These are phyloP conservation scores for Dreissena polymorpha DNA, from an alignment of 1,140 invertebrate genomes.

Conservation along the genomic window DNA sequence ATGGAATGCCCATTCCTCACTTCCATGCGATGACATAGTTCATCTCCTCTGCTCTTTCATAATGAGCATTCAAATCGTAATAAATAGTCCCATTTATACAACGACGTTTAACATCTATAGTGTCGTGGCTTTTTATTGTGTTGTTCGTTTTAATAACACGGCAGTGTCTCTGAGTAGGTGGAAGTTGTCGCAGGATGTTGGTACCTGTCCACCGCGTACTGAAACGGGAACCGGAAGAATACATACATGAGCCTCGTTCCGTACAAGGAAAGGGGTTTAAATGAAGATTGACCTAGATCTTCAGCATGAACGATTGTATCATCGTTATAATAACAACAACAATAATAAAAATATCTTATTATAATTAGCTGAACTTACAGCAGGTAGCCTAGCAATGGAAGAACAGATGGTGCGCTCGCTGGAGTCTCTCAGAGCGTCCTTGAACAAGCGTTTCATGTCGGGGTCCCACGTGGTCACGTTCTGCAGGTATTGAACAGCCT, in stretches of 20 bases:
- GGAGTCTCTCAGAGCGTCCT: conserved; percentile 10
- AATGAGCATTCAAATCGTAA: too few relatives aligned
- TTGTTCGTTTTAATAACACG: neutral
- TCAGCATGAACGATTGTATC: too few relatives aligned
- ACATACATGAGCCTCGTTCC: neutral
- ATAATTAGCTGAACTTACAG: conserved; percentile 27
- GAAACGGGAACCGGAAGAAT: conserved; percentile 9
- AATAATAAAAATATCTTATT: too few relatives aligned
- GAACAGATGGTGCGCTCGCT: conserved; percentile 44
- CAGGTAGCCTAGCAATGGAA: conserved; percentile 29
- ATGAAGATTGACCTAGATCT: too few relatives aligned
- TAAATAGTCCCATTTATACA: too few relatives aligned
- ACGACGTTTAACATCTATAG: too few relatives aligned
- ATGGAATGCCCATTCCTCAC: too few relatives aligned
- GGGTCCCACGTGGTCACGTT: conserved; percentile 39
- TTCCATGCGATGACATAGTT: too few relatives aligned
- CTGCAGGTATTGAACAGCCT: conserved; percentile 4
- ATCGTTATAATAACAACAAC: too few relatives aligned
- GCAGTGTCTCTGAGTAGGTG: neutral
- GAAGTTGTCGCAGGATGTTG: neutral
- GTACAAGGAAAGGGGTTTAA: too few relatives aligned
- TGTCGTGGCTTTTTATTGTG: too few relatives aligned
- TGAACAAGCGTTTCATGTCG: neutral
- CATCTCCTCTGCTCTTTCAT: too few relatives aligned
- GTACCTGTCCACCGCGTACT: conserved; percentile 37